Evolutionary conservation across 2,113 vertebrate genomes (phyloP).

Genomic region (Paracanthobrama guichenoti): DNA sequence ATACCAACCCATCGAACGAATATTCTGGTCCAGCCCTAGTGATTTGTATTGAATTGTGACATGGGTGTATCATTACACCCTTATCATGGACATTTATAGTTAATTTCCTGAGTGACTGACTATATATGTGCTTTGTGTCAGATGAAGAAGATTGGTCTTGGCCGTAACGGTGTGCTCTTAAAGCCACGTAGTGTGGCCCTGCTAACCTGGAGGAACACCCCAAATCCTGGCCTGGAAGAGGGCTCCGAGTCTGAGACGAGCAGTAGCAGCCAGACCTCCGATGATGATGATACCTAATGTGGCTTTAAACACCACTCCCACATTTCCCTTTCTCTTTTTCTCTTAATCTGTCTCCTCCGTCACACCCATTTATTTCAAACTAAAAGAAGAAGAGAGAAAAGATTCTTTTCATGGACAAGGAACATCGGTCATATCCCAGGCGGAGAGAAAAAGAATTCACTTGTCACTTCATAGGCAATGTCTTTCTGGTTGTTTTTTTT

Average conservation of each 20-base stretch:
- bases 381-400: slow-evolving; percentile 48
- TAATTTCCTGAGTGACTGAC: background rate
- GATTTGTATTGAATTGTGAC: too few relatives aligned
- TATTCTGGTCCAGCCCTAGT: too few relatives aligned
- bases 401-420: slow-evolving; percentile 86
- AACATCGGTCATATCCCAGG: slow-evolving; percentile 93
- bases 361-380: slow-evolving; percentile 69
- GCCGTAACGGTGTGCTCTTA: slow-evolving; percentile 88
- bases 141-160: slow-evolving; percentile 93
- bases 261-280: slow-evolving; percentile 93
- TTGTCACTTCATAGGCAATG: slow-evolving; percentile 78
- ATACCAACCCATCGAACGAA: too few relatives aligned
- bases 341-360: slow-evolving; percentile 76
- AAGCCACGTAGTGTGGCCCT: slow-evolving; percentile 83
- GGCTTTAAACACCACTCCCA: slow-evolving; percentile 69
- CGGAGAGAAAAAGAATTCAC: slow-evolving; percentile 76
- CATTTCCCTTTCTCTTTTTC: slow-evolving; percentile 65
- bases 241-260: slow-evolving; percentile 93
- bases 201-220: slow-evolving; percentile 91
- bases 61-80: too few relatives aligned
- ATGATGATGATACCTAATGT: slow-evolving; percentile 93
- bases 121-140: slow-evolving; percentile 59
- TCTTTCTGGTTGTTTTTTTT: slow-evolving; percentile 59
- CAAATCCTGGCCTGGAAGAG: slow-evolving; percentile 85
- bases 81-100: background rate